Evolutionary conservation across 2,888 invertebrate species (phyloP), one percentile per base, ranked within the genome.

Genomic region (Caenorhabditis panamensis): DNA sequence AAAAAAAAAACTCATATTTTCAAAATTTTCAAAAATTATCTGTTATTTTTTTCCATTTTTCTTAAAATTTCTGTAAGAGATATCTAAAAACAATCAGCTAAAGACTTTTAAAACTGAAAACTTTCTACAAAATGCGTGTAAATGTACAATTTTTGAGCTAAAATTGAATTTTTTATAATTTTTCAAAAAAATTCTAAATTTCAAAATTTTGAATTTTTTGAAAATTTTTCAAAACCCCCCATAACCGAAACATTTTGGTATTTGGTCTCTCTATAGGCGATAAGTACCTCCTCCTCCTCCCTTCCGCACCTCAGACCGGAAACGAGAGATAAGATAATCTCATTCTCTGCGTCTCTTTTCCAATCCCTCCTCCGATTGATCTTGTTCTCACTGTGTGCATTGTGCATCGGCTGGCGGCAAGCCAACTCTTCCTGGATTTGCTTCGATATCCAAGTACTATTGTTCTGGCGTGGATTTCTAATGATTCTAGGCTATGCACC

Each of bases 391-490:
- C 26, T 62, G 51, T 61, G 59, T 59, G 59, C 58, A 67, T 58
- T 58, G 37, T 36, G 47, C 59, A 41, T 41, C 13, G 41, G 31
- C 31, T 31, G 31, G 31, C 31, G 31, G 31, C 31, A 31, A n/a
- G n/a, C n/a, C 56, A 44, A 31, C 44, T 2, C 37, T 11, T 67
- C 31, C 44, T 44, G 18, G 16, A 41, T 13, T 47, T n/a, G 4
- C 47, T n/a, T n/a, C n/a, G n/a, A n/a, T n/a, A n/a, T n/a, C n/a
- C n/a, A 41, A 71, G 71, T 20, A 71, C 71, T 71, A 71, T 71
- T 71, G 62, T 71, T n/a, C n/a, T n/a, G n/a, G n/a, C n/a, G n/a
- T n/a, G n/a, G n/a, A n/a, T n/a, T n/a, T n/a, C n/a, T n/a, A n/a
- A n/a, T n/a, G n/a, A n/a, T n/a, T n/a, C n/a, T n/a, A n/a, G n/a